Evolutionary conservation across 2,113 vertebrate genomes (phyloP).

Genomic region (Panthera leo): DNA sequence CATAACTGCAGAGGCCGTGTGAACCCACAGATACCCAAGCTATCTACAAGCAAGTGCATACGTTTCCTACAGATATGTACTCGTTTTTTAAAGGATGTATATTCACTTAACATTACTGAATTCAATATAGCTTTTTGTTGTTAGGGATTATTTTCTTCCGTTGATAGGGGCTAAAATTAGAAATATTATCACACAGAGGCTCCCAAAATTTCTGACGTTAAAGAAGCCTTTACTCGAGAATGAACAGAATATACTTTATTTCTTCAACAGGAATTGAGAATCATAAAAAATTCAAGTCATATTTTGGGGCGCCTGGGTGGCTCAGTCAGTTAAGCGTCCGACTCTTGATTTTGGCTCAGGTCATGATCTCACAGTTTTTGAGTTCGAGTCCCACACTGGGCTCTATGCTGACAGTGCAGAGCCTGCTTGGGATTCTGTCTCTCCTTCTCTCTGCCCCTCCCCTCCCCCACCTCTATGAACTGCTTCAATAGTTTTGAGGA

Average conservation of each 20-base stretch:
- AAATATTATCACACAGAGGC: not conserved
- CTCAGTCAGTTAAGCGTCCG: too few relatives aligned
- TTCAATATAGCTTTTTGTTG: not conserved
- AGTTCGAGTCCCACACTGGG: too few relatives aligned
- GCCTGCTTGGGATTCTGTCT: too few relatives aligned
- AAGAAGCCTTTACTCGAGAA: not conserved
- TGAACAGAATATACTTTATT: not conserved
- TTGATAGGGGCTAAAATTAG: not conserved
- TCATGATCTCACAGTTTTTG: too few relatives aligned
- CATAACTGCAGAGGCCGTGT: not conserved
- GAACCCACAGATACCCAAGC: not conserved
- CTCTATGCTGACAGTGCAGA: too few relatives aligned
- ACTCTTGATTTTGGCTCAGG: too few relatives aligned
- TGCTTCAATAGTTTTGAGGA: constrained; percentile 31
- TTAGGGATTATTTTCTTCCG: not conserved
- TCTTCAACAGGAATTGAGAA: constrained; percentile 27
- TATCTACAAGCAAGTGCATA: not conserved
- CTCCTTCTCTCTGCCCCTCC: too few relatives aligned
- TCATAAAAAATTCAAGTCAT: constrained; percentile 16
- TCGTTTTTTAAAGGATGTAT: not conserved
- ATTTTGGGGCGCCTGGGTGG: not conserved
- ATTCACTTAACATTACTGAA: constrained; percentile 12
- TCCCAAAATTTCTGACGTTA: not conserved
- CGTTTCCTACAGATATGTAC: not conserved
- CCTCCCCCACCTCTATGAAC: not conserved